Base-by-base conservation (phyloP, 2,888 invertebrate genomes). In the Epinotia demarniana region DNA sequence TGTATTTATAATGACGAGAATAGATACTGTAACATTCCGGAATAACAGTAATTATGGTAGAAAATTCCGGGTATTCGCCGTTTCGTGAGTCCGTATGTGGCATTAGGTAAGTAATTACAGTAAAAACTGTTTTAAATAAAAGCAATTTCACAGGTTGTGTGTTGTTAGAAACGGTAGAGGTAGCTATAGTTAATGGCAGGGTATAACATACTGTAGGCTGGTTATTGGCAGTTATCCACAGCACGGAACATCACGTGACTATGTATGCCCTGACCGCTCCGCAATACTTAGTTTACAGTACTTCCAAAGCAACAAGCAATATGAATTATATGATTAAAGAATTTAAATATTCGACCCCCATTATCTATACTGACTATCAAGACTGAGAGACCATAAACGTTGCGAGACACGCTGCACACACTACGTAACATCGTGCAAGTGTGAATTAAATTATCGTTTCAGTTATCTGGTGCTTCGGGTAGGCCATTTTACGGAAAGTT, bases 211-310 rank as follows among this genome's bases (percentile, higher is more conserved):
- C 83, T 81, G 86, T 86, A 72, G 76, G 78, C 77, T 80, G 78
- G 79, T 79, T 89, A 89, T 89, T 88, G 88, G 87, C 87, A 87
- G 87, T 88, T 89, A 88, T 89, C 89, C 88, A 84, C 83, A 82
- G 85, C 90, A 90, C 90, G 89, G 85, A 81, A 90, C 83, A 84
- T 90, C 85, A 89, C 89, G 89, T 90, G 90, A 89, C 89, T 80
- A 81, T 81, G 82, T 86, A 84, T 49, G 63, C 61, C 66, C 72
- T 69, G 70, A 60, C 85, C 82, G 81, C 79, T 76, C 79, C 74
- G 78, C 77, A 58, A 78, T 78, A 80, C 80, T 77, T 78, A 80
- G 75, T 78, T 75, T 68, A 75, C 43, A 66, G 69, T 64, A 74
- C 69, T 75, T 75, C 66, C 66, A 66, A 66, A 75, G 61, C 71